Base-by-base conservation (phyloP, 2,113 vertebrate genomes). In the Solea solea region DNA sequence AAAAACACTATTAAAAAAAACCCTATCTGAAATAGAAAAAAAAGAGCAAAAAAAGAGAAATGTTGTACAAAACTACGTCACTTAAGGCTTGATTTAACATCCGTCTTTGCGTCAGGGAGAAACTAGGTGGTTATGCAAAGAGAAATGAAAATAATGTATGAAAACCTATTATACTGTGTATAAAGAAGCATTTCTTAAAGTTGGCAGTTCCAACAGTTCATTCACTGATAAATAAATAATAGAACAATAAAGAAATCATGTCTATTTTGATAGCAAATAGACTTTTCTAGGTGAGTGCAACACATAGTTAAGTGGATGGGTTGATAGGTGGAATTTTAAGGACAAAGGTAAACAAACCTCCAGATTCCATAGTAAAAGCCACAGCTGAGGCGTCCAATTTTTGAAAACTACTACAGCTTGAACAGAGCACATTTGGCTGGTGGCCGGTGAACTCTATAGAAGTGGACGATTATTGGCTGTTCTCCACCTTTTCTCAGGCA, bases 401-500 rank as follows among this genome's bases (percentile, higher is more conserved):
- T 82, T 72, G 62, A 60, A 75, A 65, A 74, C 53, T 62, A 54
- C 13, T 3, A 44, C 55, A 62, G 75, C 66, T 72, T 69, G 80
- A 78, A 81, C 42, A 45, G 59, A 72, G 61, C 15, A 44, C 49
- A 71, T 52, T 74, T 84, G 90, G 89, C 84, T 45, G 74, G 42
- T 58, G 76, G 64, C 76, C 71, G 64, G 40, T 69, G 57, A 85
- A 83, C 75, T 81, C 57, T 64, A 34, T 55, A 58, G 65, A 66
- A 74, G 77, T 73, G 42, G 54, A 76, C 45, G 2, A 58, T 78
- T 76, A 61, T 68, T 85, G 84, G 86, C 86, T 9, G 13, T 68
- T 87, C 89, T 90, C 85, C 88, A 83, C 75, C 45, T 1, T 59
- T 86, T 72, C 72, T 68, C 63, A 84, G 84, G 87, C 86, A 71